Conservation (phyloP, 1,140 invertebrate genomes). For the Psix sp. region DNA sequence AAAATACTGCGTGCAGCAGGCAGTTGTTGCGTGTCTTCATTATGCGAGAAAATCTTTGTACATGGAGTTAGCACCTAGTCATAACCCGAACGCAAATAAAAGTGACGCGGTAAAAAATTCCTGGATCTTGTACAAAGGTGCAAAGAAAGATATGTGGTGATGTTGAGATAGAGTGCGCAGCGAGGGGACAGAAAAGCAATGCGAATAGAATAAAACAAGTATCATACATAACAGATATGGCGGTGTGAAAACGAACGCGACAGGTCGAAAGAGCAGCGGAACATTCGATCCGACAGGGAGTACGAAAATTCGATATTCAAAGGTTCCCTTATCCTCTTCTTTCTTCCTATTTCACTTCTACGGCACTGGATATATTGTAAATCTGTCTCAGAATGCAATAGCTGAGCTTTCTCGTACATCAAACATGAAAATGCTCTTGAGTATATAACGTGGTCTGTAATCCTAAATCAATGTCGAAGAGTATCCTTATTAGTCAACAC, state of each 20-base stretch:
- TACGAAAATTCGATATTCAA: constrained; percentile 71
- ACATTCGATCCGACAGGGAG: constrained; percentile 60
- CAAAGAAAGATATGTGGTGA: constrained; percentile 22
- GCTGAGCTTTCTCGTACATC: constrained; percentile 54
- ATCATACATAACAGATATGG: constrained; percentile 54
- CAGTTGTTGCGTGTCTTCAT: constrained; percentile 46
- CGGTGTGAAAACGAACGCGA: constrained; percentile 56
- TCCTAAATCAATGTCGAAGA: constrained; percentile 52
- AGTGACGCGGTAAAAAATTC: constrained; percentile 27
- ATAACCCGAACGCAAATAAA: constrained; percentile 51
- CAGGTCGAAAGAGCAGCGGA: constrained; percentile 57
- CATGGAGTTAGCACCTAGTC: constrained; percentile 29
- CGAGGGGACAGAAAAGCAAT: constrained; percentile 17
- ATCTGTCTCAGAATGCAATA: constrained; percentile 61
- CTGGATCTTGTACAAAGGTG: constrained; percentile 33
- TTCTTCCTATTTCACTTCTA: constrained; percentile 61
- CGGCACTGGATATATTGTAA: constrained; percentile 63
- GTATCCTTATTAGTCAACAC: constrained; percentile 38
- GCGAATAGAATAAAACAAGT: constrained; percentile 59
- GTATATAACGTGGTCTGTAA: constrained; percentile 49
- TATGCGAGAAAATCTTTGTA: constrained; percentile 36
- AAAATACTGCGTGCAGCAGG: constrained; percentile 30
- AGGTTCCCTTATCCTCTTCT: constrained; percentile 63
- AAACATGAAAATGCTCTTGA: constrained; percentile 59
- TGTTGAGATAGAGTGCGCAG: background rate